Percentiles rank a stretch among this genome's conserved stretches.
phyloP scores from a whole-genome alignment of 1,140 invertebrate genomes.

The Megalonaias nervosa region DNA sequence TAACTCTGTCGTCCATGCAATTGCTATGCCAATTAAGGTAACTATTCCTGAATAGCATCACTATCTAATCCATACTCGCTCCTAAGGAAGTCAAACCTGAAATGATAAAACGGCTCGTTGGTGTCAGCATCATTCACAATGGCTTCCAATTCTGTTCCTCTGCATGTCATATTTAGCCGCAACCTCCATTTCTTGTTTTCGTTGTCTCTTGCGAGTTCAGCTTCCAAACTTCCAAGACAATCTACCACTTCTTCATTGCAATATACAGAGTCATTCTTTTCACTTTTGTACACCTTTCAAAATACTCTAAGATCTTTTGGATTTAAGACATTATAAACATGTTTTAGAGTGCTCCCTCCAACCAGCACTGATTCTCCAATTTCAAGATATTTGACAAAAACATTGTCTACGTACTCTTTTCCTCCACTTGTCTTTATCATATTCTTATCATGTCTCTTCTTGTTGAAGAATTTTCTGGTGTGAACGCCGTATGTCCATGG shows the following conservation, averaged over 20 bases:
- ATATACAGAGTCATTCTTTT: slow-evolving; percentile 9
- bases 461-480: slow-evolving; percentile 1
- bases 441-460: not conserved
- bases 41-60: no score
- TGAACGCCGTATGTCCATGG: slow-evolving; percentile 30
- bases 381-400: not conserved
- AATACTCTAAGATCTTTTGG: slow-evolving; percentile 1
- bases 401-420: not conserved
- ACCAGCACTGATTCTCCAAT: not conserved
- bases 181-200: not conserved
- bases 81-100: no score
- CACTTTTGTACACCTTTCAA: slow-evolving; percentile 24
- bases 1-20: no score
- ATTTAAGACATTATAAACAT: slow-evolving; percentile 9
- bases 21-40: no score
- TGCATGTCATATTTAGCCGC: slow-evolving; percentile 18
- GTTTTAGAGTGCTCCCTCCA: not conserved
- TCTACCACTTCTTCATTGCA: slow-evolving; percentile 13
- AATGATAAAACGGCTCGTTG: no score
- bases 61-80: no score
- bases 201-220: slow-evolving; percentile 2
- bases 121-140: not conserved
- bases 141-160: slow-evolving; percentile 28
- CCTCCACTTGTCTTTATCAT: not conserved
- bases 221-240: slow-evolving; percentile 18